phyloP scores from a whole-genome alignment of 2,797 vertebrate species.

The Danio kyathit region DNA sequence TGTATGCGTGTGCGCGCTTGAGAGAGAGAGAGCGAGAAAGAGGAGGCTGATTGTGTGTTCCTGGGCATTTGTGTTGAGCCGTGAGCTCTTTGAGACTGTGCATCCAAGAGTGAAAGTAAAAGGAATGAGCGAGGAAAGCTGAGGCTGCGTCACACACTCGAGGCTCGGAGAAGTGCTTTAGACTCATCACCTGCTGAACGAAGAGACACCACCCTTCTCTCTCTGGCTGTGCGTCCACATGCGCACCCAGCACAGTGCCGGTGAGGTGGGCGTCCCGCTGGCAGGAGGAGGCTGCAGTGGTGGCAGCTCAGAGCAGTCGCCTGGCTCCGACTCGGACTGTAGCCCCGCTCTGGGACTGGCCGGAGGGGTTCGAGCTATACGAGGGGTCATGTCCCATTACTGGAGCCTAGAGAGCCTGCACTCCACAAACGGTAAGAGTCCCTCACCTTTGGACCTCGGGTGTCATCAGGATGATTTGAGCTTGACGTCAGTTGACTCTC shows the following conservation, averaged over 20 bases:
- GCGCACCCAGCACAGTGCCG: slow-evolving; percentile 80
- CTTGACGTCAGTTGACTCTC: slow-evolving; percentile 31
- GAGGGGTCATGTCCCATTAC: slow-evolving; percentile 81
- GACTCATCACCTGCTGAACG: slow-evolving; percentile 32
- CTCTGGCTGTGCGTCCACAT: slow-evolving; percentile 64
- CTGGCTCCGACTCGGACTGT: slow-evolving; percentile 83
- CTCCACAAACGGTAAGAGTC: slow-evolving; percentile 83
- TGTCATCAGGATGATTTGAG: background rate
- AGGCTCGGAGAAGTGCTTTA: slow-evolving; percentile 43
- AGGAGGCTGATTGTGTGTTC: slow-evolving; percentile 60
- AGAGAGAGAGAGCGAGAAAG: slow-evolving; percentile 44
- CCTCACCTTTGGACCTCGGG: slow-evolving; percentile 2
- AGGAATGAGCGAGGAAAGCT: slow-evolving; percentile 38
- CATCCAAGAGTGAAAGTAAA: slow-evolving; percentile 51
- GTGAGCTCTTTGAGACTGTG: slow-evolving; percentile 48
- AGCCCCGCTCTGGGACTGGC: slow-evolving; percentile 77
- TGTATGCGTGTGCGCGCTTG: slow-evolving; percentile 47
- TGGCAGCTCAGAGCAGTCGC: slow-evolving; percentile 79
- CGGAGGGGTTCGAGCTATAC: slow-evolving; percentile 72
- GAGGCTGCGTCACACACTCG: slow-evolving; percentile 28
- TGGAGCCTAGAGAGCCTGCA: slow-evolving; percentile 89
- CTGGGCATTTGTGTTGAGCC: slow-evolving; percentile 41
- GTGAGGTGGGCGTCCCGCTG: slow-evolving; percentile 78
- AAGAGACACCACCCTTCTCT: slow-evolving; percentile 53
- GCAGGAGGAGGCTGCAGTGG: slow-evolving; percentile 77